Base-by-base conservation (phyloP, 2,113 vertebrate genomes). In the Atrichornis clamosus region DNA sequence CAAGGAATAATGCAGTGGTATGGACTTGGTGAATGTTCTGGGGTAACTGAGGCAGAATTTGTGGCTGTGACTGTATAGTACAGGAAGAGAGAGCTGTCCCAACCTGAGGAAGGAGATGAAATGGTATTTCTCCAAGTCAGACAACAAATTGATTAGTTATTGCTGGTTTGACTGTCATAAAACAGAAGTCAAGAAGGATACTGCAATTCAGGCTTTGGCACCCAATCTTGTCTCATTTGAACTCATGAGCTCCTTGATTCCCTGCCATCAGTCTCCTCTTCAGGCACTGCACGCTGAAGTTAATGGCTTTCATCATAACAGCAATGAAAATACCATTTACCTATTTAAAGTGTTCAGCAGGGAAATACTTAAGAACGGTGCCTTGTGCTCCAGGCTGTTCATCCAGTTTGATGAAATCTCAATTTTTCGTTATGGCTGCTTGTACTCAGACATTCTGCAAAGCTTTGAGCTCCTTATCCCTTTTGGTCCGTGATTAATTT, bases 261-360 rank as follows among this genome's bases (percentile, higher is more conserved):
- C 42, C 52, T 15, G 35, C 80, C 56, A 84, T 91, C 87, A 55
- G 17, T 35, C 92, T 67, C 75, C 33, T 39, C 41, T 74, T 78
- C 69, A 37, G 68, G 41, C 87, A 13, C 72, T 62, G 39, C 37
- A 33, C 37, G 68, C 77, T 81, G 80, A 32, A 78, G 60, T 55
- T 77, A 89, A 94, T 53, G 79, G 80, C 64, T 96, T 90, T 92
- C 89, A 94, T 84, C 89, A 18, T 46, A 69, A 55, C 0, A 1
- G 89, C 87, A 81, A 62, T 84, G 87, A 91, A 93, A 94, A 89
- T 63, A 82, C 47, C 81, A 68, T 68, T 96, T 95, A 68, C 82
- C 95, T 95, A 8, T 90, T 83, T 75, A 83, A 91, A 93, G 72
- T 53, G 27, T 53, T 94, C 78, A 49, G 33, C 73, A 56, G 84